phyloP scores from a whole-genome alignment of 2,113 vertebrate species.

The Paedocypris sp. region DNA sequence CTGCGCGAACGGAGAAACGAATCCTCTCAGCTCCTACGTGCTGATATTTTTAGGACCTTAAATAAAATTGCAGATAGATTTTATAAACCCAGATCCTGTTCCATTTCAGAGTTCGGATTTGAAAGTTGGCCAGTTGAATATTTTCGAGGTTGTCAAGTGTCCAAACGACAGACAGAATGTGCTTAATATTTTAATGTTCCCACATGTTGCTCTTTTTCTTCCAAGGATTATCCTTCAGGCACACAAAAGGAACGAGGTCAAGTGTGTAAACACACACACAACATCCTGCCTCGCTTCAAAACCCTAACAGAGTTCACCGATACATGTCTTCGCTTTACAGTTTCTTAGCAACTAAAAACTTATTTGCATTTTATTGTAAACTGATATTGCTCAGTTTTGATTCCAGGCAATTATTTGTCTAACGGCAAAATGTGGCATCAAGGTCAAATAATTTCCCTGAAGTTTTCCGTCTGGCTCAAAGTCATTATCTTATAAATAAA shows the following conservation, averaged over 20 bases:
- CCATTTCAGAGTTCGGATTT: constrained; percentile 47
- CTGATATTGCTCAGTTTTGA: neutral
- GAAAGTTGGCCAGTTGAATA: constrained; percentile 39
- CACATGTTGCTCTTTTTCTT: neutral
- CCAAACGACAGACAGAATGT: constrained; percentile 41
- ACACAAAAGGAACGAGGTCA: neutral
- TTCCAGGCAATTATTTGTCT: neutral
- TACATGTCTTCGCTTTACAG: neutral
- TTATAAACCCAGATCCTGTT: constrained; percentile 55
- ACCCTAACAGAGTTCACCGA: neutral
- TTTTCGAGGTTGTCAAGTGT: too few relatives aligned
- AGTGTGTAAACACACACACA: neutral
- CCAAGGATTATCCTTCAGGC: neutral
- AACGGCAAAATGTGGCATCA: neutral
- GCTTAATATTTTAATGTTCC: neutral
- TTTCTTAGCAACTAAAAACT: constrained; percentile 3
- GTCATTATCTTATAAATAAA: too few relatives aligned
- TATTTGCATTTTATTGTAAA: constrained; percentile 7
- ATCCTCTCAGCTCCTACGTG: constrained; percentile 45
- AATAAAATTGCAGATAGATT: constrained; percentile 59
- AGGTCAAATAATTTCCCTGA: neutral
- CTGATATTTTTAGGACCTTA: constrained; percentile 53
- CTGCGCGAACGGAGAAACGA: constrained; percentile 39
- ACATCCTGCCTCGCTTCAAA: neutral
- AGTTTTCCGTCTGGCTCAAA: neutral